phyloP scores from a whole-genome alignment of 2,113 vertebrate genomes.

The Hemicordylus capensis region DNA sequence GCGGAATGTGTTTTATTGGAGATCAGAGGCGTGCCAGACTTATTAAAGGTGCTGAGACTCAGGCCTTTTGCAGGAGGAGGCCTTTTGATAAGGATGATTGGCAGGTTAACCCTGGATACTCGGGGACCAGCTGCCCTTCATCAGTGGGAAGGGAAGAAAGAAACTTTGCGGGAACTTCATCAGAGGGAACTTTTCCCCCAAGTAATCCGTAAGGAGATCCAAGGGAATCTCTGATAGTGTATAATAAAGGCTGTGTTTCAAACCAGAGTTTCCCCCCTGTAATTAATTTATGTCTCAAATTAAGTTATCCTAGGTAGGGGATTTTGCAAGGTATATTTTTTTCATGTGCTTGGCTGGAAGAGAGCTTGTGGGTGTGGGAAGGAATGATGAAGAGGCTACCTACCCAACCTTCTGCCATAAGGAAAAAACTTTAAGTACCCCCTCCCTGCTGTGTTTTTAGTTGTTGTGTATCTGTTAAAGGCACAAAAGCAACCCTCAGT shows the following conservation, averaged over 20 bases:
- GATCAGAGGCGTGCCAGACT: neutral
- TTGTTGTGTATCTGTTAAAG: neutral
- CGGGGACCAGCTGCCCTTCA: too few relatives aligned
- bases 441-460: neutral
- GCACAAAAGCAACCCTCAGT: neutral
- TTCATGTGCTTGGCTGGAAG: too few relatives aligned
- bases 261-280: too few relatives aligned
- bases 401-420: too few relatives aligned
- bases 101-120: neutral
- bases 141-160: neutral
- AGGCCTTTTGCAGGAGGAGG: neutral
- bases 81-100: neutral
- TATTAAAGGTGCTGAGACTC: neutral
- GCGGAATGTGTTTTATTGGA: neutral
- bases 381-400: too few relatives aligned
- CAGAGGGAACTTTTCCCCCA: neutral
- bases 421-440: neutral
- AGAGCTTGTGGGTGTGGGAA: too few relatives aligned
- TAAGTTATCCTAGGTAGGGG: too few relatives aligned
- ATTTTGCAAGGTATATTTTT: too few relatives aligned
- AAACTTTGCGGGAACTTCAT: neutral
- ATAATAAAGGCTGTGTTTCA: too few relatives aligned
- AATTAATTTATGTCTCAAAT: too few relatives aligned
- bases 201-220: too few relatives aligned
- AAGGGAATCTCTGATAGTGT: too few relatives aligned